phyloP scores from a whole-genome alignment of 92 coral and sea anemone genomes.

The Zoanthus gigantus region DNA sequence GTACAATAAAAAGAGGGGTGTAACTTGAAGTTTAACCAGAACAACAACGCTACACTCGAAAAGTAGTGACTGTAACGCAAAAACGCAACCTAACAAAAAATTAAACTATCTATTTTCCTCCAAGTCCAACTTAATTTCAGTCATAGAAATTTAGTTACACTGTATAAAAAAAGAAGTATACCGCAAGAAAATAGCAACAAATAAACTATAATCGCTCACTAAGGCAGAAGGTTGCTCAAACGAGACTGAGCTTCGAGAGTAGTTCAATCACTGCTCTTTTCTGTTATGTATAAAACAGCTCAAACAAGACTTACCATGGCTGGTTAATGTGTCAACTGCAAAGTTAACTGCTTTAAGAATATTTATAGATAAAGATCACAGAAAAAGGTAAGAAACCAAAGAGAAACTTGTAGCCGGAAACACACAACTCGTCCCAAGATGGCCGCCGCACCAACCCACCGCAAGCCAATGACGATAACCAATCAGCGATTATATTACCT shows the following conservation, averaged over 20 bases:
- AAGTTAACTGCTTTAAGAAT: slow-evolving; percentile 23
- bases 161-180: background rate
- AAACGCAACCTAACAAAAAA: background rate
- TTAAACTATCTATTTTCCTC: background rate
- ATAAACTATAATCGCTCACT: background rate
- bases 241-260: slow-evolving; percentile 1
- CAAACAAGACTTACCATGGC: slow-evolving; percentile 80
- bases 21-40: slow-evolving; percentile 12
- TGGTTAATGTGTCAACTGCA: slow-evolving; percentile 38
- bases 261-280: slow-evolving; percentile 73
- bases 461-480: slow-evolving; percentile 60
- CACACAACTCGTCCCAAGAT: slow-evolving; percentile 83
- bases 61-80: slow-evolving; percentile 46
- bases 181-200: background rate
- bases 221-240: slow-evolving; percentile 2
- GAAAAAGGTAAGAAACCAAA: slow-evolving; percentile 34
- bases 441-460: slow-evolving; percentile 91
- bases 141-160: background rate
- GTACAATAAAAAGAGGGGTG: slow-evolving; percentile 39
- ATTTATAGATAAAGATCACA: slow-evolving; percentile 45
- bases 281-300: slow-evolving; percentile 23
- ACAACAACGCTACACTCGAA: slow-evolving; percentile 32
- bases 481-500: slow-evolving; percentile 77
- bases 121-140: background rate
- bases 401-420: slow-evolving; percentile 80